Conservation (phyloP, 1,140 invertebrate species). For the Glossosoma conforme region DNA sequence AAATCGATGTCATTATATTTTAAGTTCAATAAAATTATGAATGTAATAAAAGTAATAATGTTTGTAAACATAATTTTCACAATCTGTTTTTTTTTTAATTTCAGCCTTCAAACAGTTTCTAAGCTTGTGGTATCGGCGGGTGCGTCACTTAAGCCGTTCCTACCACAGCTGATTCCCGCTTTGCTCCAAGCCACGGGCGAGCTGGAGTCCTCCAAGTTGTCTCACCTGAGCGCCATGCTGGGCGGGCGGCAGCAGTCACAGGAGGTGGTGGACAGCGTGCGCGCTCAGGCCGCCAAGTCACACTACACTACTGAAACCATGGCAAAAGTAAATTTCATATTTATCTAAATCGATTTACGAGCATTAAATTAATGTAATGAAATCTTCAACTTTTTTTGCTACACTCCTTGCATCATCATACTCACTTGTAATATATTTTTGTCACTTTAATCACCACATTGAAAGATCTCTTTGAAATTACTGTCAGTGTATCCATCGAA, state of each 20-base stretch:
- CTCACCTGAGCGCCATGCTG: constrained; percentile 71
- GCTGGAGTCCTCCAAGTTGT: constrained; percentile 72
- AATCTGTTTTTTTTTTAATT: constrained; percentile 29
- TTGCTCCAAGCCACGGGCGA: constrained; percentile 80
- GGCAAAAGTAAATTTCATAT: constrained; percentile 73
- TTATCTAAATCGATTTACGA: too few relatives aligned
- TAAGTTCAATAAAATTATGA: background rate
- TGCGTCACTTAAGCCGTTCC: constrained; percentile 68
- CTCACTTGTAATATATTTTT: too few relatives aligned
- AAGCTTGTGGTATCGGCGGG: constrained; percentile 79
- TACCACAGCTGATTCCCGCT: constrained; percentile 75
- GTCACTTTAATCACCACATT: too few relatives aligned
- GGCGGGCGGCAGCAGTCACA: constrained; percentile 59
- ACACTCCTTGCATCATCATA: too few relatives aligned
- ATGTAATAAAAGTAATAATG: constrained; percentile 8
- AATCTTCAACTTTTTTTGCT: too few relatives aligned
- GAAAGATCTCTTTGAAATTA: too few relatives aligned
- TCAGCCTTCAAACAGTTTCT: constrained; percentile 75
- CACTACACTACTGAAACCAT: constrained; percentile 87
- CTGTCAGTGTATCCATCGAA: too few relatives aligned
- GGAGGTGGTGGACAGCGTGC: constrained; percentile 69
- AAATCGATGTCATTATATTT: constrained; percentile 5
- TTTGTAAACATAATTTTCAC: constrained; percentile 5
- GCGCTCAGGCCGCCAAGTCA: constrained; percentile 71
- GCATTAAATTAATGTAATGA: too few relatives aligned